These are phyloP conservation scores for Callionymus lyra DNA, from an alignment of 2,113 vertebrate species.

Conservation along the genomic window DNA sequence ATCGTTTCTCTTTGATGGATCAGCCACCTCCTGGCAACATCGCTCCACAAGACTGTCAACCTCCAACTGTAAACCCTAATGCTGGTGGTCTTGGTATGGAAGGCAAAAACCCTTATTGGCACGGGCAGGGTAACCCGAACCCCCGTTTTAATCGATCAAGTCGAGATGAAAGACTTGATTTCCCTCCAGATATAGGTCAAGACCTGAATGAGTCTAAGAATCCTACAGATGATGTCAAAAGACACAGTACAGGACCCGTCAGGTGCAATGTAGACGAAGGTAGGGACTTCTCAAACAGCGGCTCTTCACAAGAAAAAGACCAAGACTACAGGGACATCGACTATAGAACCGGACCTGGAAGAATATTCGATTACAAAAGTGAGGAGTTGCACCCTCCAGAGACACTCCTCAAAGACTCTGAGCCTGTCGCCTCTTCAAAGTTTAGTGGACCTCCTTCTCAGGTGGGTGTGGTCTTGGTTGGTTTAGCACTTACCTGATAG, in stretches of 20 bases:
- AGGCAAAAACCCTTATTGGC: constrained; percentile 53
- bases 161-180: constrained; percentile 36
- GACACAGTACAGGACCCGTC: constrained; percentile 33
- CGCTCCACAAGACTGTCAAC: constrained; percentile 34
- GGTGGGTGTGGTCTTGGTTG: constrained; percentile 33
- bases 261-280: constrained; percentile 30
- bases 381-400: constrained; percentile 72
- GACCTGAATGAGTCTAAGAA: constrained; percentile 22
- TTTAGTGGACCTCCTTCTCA: constrained; percentile 61
- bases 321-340: constrained; percentile 94
- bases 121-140: constrained; percentile 46
- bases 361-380: constrained; percentile 76
- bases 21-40: constrained; percentile 34
- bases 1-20: constrained; percentile 43
- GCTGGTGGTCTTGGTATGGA: constrained; percentile 38
- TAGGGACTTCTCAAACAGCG: constrained; percentile 70
- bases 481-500: too few relatives aligned
- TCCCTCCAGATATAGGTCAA: constrained; percentile 42
- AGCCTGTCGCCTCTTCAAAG: constrained; percentile 41
- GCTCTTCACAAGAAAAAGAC: constrained; percentile 75
- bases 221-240: constrained; percentile 47
- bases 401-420: constrained; percentile 63
- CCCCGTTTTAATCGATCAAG: constrained; percentile 31
- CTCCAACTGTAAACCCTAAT: constrained; percentile 28
- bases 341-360: constrained; percentile 77